These are phyloP conservation scores for Oreohelix idahoensis DNA, from an alignment of 1,140 invertebrate species.

Conservation along the genomic window DNA sequence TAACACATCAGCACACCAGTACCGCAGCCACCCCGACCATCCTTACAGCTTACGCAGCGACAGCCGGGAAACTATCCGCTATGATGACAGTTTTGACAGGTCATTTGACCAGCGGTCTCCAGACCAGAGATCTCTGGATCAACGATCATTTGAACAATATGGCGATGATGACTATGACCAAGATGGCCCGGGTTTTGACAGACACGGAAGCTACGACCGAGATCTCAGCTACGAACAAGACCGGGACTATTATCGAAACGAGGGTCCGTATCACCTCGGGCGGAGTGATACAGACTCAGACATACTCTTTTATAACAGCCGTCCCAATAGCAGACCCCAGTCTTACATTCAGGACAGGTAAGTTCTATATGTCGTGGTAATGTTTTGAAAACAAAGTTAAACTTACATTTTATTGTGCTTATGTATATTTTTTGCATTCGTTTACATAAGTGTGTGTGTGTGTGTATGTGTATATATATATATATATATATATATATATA, in stretches of 20 bases:
- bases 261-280: constrained; percentile 61
- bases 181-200: background rate
- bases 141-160: constrained; percentile 36
- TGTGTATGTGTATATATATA: too few species aligned
- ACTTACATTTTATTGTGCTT: background rate
- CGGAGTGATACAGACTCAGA: constrained; percentile 78
- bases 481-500: too few species aligned
- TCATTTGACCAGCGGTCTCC: constrained; percentile 57
- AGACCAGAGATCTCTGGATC: constrained; percentile 49
- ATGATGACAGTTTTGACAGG: constrained; percentile 50
- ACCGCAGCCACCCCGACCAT: constrained; percentile 58
- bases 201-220: constrained; percentile 35
- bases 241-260: constrained; percentile 51
- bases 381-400: too few species aligned
- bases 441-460: too few species aligned
- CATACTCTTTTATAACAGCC: constrained; percentile 91
- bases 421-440: too few species aligned
- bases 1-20: constrained; percentile 72
- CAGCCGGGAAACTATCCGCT: constrained; percentile 51
- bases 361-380: too few species aligned
- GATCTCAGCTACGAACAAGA: constrained; percentile 50
- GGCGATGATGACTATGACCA: constrained; percentile 25
- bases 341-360: constrained; percentile 70
- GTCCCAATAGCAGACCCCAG: constrained; percentile 76
- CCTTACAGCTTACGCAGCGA: constrained; percentile 51